Base-by-base conservation (phyloP, 2,888 invertebrate species). In the Papilio gigon region DNA sequence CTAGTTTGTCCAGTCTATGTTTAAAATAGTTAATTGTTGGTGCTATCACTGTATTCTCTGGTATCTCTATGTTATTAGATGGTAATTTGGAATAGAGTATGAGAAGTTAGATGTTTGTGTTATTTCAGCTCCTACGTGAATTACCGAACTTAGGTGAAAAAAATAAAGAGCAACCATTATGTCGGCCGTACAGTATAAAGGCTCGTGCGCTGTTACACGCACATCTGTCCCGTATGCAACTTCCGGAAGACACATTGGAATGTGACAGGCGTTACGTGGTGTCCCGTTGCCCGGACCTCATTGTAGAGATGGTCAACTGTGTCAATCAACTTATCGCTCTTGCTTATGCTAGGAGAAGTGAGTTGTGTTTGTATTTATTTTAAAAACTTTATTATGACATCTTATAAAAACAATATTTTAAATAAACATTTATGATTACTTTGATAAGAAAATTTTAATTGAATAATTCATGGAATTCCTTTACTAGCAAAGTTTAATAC, bases 271-370 rank as follows among this genome's bases (percentile, higher is more conserved):
- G 96, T 77, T 96, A 96, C 79, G 94, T 97, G 66, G 95, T 97
- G 59, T 96, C 95, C 75, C 98, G 98, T 84, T 97, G 97, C 84
- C 98, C 99, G 0, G 98, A 98, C 86, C 94, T 99, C 53, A 95
- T 99, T 66, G 97, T 98, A 78, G 99, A 99, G 90, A 98, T 99
- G 97, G 97, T 99, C 66, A 97, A 97, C 81, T 98, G 98, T 84
- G 96, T 98, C 14, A 97, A 98, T 81, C 98, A 98, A 84, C 93
- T 99, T 56, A 97, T 98, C 70, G 95, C 98, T 82, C 93, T 98
- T 71, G 97, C 97, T 14, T 97, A 98, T 84, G 97, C 98, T 70
- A 94, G 97, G 75, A 94, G 98, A 93, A 95, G 97, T 96, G 88
- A 94, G 95, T 92, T 63, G 11, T 20, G 25, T 42, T 12, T 25